phyloP scores from a whole-genome alignment of 2,797 vertebrate species.

The Dipus sagitta region DNA sequence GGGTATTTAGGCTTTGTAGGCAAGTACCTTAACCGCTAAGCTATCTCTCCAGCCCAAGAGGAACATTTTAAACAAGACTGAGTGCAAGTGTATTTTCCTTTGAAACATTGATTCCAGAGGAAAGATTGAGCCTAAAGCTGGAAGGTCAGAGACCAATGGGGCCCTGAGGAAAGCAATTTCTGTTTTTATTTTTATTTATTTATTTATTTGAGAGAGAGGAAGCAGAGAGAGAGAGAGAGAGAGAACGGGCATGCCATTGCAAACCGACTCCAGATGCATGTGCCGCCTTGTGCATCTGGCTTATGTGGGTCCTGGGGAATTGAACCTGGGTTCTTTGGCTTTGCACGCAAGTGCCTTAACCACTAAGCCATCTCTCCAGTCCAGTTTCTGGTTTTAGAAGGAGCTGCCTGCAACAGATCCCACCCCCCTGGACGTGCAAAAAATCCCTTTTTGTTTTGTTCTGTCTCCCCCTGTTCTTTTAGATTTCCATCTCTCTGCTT shows the following conservation, averaged over 20 bases:
- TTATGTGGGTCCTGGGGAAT: too few species aligned
- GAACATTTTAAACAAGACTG: neutral
- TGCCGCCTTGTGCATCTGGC: too few species aligned
- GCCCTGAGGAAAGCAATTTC: neutral
- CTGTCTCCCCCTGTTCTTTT: neutral
- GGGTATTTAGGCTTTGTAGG: neutral
- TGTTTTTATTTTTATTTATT: neutral
- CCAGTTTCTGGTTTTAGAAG: slow-evolving; percentile 40
- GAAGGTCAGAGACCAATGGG: neutral
- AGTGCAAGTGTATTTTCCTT: neutral
- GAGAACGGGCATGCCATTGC: too few species aligned
- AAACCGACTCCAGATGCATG: too few species aligned
- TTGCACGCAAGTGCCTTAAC: too few species aligned
- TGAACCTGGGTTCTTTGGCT: too few species aligned
- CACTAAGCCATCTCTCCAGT: too few species aligned
- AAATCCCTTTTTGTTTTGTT: neutral
- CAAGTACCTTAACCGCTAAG: neutral
- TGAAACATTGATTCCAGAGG: neutral
- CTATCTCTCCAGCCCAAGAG: too few species aligned
- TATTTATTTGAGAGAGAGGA: too few species aligned
- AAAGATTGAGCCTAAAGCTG: neutral
- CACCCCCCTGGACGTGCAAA: neutral
- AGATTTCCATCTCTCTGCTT: neutral
- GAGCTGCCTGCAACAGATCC: neutral
- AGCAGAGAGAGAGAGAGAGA: too few species aligned